Conservation (phyloP, 2,888 invertebrate genomes). For the Pasiphila rectangulata region DNA sequence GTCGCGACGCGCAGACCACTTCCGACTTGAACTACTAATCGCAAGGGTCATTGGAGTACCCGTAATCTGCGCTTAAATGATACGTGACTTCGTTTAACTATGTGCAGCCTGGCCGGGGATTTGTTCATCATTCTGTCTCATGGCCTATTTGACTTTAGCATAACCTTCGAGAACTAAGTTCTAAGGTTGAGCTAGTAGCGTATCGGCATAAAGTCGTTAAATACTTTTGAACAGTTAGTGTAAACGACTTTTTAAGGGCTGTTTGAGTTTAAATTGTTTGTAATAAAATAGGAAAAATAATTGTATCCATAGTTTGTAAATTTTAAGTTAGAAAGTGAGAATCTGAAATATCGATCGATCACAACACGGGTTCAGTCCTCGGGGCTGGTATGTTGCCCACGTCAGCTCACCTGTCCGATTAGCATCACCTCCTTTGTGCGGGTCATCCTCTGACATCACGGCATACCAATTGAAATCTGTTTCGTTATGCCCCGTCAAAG, state of each 20-base stretch:
- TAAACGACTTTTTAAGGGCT: too few relatives aligned
- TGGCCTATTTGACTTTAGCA: constrained; percentile 8
- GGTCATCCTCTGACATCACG: constrained; percentile 66
- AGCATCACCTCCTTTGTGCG: constrained; percentile 72
- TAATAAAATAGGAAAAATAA: too few relatives aligned
- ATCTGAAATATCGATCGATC: constrained; percentile 59
- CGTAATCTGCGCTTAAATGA: constrained; percentile 60
- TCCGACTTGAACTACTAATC: constrained; percentile 56
- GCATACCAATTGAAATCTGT: constrained; percentile 69
- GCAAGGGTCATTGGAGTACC: constrained; percentile 58
- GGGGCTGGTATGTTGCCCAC: constrained; percentile 45
- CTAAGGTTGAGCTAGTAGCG: too few relatives aligned
- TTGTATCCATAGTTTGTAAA: not conserved
- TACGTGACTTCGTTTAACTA: constrained; percentile 59
- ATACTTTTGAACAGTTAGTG: too few relatives aligned
- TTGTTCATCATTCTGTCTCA: constrained; percentile 19
- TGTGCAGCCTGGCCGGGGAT: constrained; percentile 26
- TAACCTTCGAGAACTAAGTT: constrained; percentile 2
- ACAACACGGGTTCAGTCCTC: constrained; percentile 49
- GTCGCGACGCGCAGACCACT: constrained; percentile 51
- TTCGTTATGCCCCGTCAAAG: constrained; percentile 73
- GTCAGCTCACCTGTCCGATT: constrained; percentile 77
- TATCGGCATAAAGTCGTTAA: too few relatives aligned
- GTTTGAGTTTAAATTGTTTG: too few relatives aligned
- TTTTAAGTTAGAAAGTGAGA: constrained; percentile 41